Evolutionary conservation across 2,113 vertebrate species (phyloP).

Genomic region (Hydropotes inermis): DNA sequence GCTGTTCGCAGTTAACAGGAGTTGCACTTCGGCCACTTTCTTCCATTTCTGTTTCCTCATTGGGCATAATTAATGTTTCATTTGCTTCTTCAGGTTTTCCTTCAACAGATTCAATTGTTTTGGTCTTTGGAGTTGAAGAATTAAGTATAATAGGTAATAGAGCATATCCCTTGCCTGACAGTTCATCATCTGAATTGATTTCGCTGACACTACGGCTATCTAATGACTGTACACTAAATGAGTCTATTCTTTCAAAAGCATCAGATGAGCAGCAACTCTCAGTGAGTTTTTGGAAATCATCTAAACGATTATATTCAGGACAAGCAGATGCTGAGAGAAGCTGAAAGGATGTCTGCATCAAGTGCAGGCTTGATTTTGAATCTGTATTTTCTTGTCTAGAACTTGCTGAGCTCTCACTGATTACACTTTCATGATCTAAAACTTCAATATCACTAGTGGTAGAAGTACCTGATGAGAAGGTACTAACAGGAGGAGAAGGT

Average conservation of each 20-base stretch:
- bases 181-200: slow-evolving; percentile 97
- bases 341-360: slow-evolving; percentile 99
- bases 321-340: slow-evolving; percentile 94
- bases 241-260: slow-evolving; percentile 98
- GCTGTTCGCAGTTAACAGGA: slow-evolving; percentile 95
- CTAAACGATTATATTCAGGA: slow-evolving; percentile 89
- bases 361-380: slow-evolving; percentile 90
- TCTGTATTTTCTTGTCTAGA: slow-evolving; percentile 94
- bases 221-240: slow-evolving; percentile 96
- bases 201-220: slow-evolving; percentile 98
- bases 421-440: slow-evolving; percentile 96
- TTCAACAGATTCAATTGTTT: slow-evolving; percentile 64
- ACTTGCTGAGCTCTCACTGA: slow-evolving; percentile 97
- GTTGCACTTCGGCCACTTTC: slow-evolving; percentile 97
- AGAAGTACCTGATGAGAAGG: slow-evolving; percentile 98
- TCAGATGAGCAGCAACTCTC: slow-evolving; percentile 96
- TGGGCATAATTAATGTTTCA: slow-evolving; percentile 81
- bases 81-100: slow-evolving; percentile 73
- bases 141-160: slow-evolving; percentile 84
- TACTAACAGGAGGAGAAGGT: slow-evolving; percentile 95
- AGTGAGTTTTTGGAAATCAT: slow-evolving; percentile 95
- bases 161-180: slow-evolving; percentile 88
- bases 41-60: slow-evolving; percentile 94
- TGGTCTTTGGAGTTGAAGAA: slow-evolving; percentile 75
- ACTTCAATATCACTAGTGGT: slow-evolving; percentile 99